Conservation (phyloP, 2,888 invertebrate species). For the Drosophila prolongata region DNA sequence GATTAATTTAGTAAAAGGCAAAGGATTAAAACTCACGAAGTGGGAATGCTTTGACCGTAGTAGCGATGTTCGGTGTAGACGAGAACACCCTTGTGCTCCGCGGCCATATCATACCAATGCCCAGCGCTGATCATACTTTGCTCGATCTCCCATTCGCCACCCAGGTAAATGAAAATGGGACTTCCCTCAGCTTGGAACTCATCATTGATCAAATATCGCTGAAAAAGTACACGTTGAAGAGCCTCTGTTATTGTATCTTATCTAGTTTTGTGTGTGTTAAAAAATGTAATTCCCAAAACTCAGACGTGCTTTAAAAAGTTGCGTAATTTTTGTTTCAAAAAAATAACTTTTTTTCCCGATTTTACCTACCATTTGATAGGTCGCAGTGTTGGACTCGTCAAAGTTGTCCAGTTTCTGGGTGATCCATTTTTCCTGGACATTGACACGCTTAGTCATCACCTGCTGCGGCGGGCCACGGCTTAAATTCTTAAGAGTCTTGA, state of each 20-base stretch:
- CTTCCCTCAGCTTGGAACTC: constrained; percentile 84
- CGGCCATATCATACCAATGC: constrained; percentile 87
- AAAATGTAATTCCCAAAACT: too few relatives aligned
- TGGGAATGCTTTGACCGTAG: constrained; percentile 91
- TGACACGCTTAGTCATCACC: constrained; percentile 21
- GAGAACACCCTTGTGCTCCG: constrained; percentile 86
- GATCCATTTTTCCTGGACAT: constrained; percentile 84
- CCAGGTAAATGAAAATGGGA: constrained; percentile 88
- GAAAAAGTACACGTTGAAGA: neutral
- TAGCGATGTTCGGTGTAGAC: constrained; percentile 93
- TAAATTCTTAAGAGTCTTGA: constrained; percentile 56
- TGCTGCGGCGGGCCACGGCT: constrained; percentile 84
- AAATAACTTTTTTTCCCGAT: neutral
- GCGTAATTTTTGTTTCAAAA: constrained; percentile 2
- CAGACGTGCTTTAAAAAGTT: neutral
- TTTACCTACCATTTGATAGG: constrained; percentile 85
- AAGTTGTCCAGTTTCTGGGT: constrained; percentile 87
- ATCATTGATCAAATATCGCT: constrained; percentile 85
- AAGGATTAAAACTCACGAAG: constrained; percentile 85
- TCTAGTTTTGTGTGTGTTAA: neutral
- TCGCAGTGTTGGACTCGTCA: constrained; percentile 85
- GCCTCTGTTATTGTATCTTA: neutral
- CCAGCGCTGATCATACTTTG: constrained; percentile 87
- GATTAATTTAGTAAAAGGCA: neutral
- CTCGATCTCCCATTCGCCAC: constrained; percentile 89